A percentile compares a stretch with the other conserved stretches of the same genome.
Evolutionary conservation across 2,888 invertebrate genomes (phyloP).

Genomic region (Conomelus anceps): DNA sequence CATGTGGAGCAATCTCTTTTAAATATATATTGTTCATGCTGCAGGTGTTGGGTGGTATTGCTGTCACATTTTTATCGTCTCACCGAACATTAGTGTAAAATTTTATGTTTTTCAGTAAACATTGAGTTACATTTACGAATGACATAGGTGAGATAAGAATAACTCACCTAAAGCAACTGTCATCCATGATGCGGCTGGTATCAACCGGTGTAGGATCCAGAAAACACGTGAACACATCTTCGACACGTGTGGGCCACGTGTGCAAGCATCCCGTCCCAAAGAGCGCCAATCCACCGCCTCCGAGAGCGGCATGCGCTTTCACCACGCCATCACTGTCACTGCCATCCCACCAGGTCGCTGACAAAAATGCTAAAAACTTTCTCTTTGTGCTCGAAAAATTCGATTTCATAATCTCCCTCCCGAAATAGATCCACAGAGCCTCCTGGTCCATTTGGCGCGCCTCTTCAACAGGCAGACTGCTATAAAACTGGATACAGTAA

Average conservation of each 20-base stretch:
- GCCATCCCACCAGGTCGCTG: conserved; percentile 74
- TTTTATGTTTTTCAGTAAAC: not conserved
- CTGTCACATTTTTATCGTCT: no score
- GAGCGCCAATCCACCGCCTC: conserved; percentile 84
- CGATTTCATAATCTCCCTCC: conserved; percentile 73
- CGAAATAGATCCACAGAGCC: conserved; percentile 78
- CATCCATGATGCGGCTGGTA: conserved; percentile 69
- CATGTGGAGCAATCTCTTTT: no score
- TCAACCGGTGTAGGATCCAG: conserved; percentile 60
- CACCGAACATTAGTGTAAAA: no score
- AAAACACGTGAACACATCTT: conserved; percentile 59
- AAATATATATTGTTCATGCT: no score
- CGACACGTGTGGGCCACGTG: conserved; percentile 73
- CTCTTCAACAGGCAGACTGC: conserved; percentile 60
- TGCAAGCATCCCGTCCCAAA: conserved; percentile 86
- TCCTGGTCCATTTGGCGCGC: conserved; percentile 67
- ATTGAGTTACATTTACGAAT: not conserved
- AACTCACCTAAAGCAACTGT: conserved; percentile 71
- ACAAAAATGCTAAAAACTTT: conserved; percentile 85
- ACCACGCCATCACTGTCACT: conserved; percentile 46
- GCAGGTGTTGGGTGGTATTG: no score
- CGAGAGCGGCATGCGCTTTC: conserved; percentile 81
- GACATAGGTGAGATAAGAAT: not conserved
- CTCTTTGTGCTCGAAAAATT: conserved; percentile 55
- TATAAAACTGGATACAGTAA: conserved; percentile 66